Evolutionary conservation across 2,113 vertebrate genomes (phyloP).

Genomic region (Neolamprologus longior): DNA sequence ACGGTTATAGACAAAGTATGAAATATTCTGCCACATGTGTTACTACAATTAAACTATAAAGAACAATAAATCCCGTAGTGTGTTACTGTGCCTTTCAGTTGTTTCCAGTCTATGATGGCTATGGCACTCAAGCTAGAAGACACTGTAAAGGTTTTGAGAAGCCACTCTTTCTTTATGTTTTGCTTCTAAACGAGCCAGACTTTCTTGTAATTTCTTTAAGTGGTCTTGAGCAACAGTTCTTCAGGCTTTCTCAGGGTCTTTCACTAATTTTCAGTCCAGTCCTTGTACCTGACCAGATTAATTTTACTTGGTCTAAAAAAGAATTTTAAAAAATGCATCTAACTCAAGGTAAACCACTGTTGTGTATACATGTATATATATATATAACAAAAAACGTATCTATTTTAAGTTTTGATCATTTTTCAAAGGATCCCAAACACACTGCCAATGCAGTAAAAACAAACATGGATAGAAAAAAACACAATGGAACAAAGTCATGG

Average conservation of each 20-base stretch:
- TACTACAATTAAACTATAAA: not conserved
- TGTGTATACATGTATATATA: not conserved
- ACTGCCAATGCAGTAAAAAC: not conserved
- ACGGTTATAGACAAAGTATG: not conserved
- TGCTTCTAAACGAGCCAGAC: not conserved
- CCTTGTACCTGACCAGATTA: not conserved
- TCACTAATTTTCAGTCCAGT: not conserved
- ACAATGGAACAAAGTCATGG: not conserved
- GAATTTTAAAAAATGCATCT: not conserved
- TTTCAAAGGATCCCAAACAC: not conserved
- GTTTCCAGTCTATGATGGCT: not conserved
- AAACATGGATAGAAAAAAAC: not conserved
- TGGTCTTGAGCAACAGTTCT: not conserved
- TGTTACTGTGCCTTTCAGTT: not conserved
- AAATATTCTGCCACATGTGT: not conserved
- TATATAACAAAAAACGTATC: rapidly evolving
- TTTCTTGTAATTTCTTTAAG: not conserved
- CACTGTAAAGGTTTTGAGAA: not conserved
- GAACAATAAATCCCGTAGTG: not conserved
- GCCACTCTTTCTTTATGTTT: not conserved
- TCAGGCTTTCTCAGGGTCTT: not conserved
- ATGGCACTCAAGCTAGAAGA: not conserved
- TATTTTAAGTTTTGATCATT: not conserved
- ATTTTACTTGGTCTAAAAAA: not conserved
- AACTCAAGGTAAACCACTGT: not conserved